Conservation (phyloP, 1,140 invertebrate genomes). For the Pinna nobilis region DNA sequence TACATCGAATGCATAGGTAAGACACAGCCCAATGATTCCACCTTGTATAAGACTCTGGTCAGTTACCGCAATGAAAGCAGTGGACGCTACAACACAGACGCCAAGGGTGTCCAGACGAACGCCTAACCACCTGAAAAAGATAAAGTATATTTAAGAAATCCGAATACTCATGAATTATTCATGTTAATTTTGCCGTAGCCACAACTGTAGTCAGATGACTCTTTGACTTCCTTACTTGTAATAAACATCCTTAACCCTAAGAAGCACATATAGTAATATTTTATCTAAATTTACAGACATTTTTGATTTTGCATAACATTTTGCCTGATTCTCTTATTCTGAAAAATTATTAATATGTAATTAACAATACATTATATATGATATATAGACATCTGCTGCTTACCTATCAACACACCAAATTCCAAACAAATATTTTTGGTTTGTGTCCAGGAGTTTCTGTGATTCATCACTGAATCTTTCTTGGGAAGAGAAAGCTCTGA, state of each 20-base stretch:
- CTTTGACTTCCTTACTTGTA: too few species aligned
- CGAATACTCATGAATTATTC: not conserved
- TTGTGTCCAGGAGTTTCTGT: slow-evolving; percentile 73
- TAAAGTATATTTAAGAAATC: not conserved
- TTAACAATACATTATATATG: not conserved
- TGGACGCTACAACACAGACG: slow-evolving; percentile 76
- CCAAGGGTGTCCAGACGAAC: slow-evolving; percentile 88
- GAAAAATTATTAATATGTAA: too few species aligned
- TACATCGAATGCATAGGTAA: slow-evolving; percentile 8
- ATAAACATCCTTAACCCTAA: too few species aligned
- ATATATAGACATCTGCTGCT: not conserved
- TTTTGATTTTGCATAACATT: too few species aligned
- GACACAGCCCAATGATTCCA: not conserved
- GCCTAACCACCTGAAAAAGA: slow-evolving; percentile 86
- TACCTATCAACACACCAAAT: slow-evolving; percentile 54
- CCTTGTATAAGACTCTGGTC: not conserved
- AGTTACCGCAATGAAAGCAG: slow-evolving; percentile 76
- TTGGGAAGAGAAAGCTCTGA: slow-evolving; percentile 77
- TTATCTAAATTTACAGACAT: too few species aligned
- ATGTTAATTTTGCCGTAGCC: not conserved
- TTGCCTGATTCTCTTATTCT: not conserved
- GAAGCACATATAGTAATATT: too few species aligned
- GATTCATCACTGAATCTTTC: slow-evolving; percentile 76
- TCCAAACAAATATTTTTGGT: slow-evolving; percentile 65
- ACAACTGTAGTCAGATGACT: too few species aligned